Conservation (phyloP, 2,797 vertebrate species). For the Pseudocheirus occidentalis region DNA sequence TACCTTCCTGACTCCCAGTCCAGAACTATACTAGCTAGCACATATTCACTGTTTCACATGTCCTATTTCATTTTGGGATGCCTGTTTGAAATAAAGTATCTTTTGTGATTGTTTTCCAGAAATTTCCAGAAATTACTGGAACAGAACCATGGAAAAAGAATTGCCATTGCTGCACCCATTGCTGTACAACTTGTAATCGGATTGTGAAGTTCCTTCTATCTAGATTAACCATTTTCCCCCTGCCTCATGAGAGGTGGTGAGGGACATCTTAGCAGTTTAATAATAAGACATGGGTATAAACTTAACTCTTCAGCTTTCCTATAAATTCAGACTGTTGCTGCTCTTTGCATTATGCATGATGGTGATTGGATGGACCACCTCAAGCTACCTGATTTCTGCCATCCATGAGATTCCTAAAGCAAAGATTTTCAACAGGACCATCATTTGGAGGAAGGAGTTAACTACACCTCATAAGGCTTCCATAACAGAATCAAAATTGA, state of each 20-base stretch:
- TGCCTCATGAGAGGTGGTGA: not conserved
- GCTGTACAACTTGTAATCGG: not conserved
- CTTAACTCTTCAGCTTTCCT: constrained; percentile 81
- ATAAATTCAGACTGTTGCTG: constrained; percentile 87
- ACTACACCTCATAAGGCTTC: not conserved
- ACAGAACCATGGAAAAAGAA: not conserved
- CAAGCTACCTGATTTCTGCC: constrained; percentile 83
- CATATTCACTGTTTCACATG: not conserved
- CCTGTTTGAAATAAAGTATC: constrained; percentile 27
- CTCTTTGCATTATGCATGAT: constrained; percentile 86
- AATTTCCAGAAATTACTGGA: constrained; percentile 61
- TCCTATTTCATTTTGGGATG: constrained; percentile 4
- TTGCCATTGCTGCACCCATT: not conserved
- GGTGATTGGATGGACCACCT: constrained; percentile 88
- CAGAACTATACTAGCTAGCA: not conserved
- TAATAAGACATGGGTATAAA: constrained; percentile 85
- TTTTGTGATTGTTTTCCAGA: constrained; percentile 70
- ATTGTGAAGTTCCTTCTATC: not conserved
- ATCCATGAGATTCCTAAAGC: constrained; percentile 78
- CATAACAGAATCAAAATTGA: constrained; percentile 17
- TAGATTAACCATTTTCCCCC: constrained; percentile 10
- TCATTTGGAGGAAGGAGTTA: constrained; percentile 58
- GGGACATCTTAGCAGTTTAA: not conserved
- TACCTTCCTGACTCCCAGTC: not conserved
- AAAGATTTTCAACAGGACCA: constrained; percentile 61